Evolutionary conservation across 2,113 vertebrate species (phyloP).

Genomic region (Cottus gobio): DNA sequence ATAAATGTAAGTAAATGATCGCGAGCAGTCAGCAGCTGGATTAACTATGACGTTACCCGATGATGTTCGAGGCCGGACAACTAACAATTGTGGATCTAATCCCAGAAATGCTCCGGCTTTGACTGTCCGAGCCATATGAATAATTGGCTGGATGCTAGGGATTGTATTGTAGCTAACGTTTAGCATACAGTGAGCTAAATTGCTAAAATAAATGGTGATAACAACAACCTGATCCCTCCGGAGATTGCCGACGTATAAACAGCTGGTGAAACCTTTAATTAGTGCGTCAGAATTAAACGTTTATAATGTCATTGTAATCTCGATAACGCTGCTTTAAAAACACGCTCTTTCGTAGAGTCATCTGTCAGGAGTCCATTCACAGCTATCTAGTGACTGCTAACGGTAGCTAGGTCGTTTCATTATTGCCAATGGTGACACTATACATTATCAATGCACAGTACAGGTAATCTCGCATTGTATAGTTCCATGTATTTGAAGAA

Average conservation of each 20-base stretch:
- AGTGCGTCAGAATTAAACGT: not conserved
- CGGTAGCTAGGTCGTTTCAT: constrained; percentile 32
- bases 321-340: not conserved
- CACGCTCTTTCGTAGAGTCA: constrained; percentile 49
- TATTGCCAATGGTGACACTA: constrained; percentile 12
- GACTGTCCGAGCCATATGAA: constrained; percentile 51
- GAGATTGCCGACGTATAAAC: fast-evolving
- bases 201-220: not conserved
- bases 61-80: constrained; percentile 18
- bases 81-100: constrained; percentile 19
- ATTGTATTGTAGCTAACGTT: constrained; percentile 68
- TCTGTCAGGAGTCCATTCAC: constrained; percentile 45
- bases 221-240: not conserved
- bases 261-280: not conserved
- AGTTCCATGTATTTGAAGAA: not conserved
- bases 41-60: constrained; percentile 5
- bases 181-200: constrained; percentile 38
- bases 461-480: fast-evolving
- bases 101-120: constrained; percentile 35
- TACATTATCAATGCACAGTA: fast-evolving
- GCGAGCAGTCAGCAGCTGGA: constrained; percentile 4
- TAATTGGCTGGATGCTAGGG: constrained; percentile 79
- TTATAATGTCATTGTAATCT: not conserved
- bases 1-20: not conserved
- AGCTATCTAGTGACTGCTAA: constrained; percentile 9